These are phyloP conservation scores for Trachythela sp. DNA, from an alignment of 64 coral and sea anemone genomes.

Conservation along the genomic window DNA sequence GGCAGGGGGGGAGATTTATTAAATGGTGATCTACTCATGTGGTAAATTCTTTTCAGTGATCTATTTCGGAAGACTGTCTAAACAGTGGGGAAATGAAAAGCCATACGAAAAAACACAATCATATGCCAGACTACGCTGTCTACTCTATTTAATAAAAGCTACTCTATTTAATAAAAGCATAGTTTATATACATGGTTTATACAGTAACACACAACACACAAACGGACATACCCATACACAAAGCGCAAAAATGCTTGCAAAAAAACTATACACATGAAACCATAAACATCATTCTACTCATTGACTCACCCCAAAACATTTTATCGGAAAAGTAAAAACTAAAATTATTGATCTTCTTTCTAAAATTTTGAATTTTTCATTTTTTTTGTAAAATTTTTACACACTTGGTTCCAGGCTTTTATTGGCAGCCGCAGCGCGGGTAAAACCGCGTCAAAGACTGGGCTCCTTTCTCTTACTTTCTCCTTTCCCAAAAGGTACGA, in stretches of 20 bases:
- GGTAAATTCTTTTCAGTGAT: too few species aligned
- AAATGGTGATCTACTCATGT: too few species aligned
- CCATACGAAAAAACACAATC: too few species aligned
- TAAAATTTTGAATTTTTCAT: background rate
- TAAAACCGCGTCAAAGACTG: background rate
- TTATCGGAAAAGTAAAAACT: conserved; percentile 15
- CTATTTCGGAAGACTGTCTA: too few species aligned
- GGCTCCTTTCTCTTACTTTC: background rate
- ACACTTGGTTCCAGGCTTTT: background rate
- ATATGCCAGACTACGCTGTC: too few species aligned
- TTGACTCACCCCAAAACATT: conserved; percentile 99
- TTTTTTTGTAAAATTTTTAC: background rate
- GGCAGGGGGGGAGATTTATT: too few species aligned
- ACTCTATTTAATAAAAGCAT: too few species aligned
- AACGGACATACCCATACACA: background rate
- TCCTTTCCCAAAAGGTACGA: background rate
- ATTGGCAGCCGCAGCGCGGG: background rate
- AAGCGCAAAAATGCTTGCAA: background rate
- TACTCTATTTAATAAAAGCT: too few species aligned
- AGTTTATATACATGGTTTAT: too few species aligned
- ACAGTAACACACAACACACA: too few species aligned
- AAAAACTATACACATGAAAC: background rate
- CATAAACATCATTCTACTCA: background rate
- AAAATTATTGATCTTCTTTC: background rate
- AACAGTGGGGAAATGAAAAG: too few species aligned